Evolutionary conservation across 2,888 invertebrate species (phyloP), one percentile per base, ranked within the genome.

Genomic region (Cataglyphis altisquamis): DNA sequence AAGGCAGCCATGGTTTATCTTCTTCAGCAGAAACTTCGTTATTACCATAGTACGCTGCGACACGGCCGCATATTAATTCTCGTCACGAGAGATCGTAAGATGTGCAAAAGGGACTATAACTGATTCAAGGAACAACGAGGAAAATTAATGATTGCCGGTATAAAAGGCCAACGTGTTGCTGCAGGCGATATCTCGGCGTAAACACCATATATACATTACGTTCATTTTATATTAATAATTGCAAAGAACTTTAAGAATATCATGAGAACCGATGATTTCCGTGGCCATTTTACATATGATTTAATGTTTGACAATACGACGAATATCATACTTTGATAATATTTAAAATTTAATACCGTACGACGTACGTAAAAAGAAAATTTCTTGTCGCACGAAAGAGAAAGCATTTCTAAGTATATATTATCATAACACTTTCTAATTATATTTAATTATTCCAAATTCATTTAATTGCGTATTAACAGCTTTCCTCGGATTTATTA

Each of bases 121-220:
- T 81, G 64, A 81, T 81, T 74, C 81, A 41, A 63, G 81, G 74
- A 73, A 81, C 81, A 81, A 74, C 74, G 74, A 48, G 64, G 81
- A 55, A 74, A 74, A 81, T 81, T 81, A 73, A 81, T 81, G 81
- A 74, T 63, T 52, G 74, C 63, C 29, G 41, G 63, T 74, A 74
- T 81, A 81, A 81, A 81, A 64, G 52, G 74, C 78, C 60, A 78
- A 78, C 78, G 78, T 78, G 78, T 78, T 78, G 78, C 78, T 78
- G 60, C 78, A 60, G 60, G 18, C 72, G 70, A 78, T 78, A 45
- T 78, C 72, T 18, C 60, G 21, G 57, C 29, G 45, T 70, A 70
- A 78, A 70, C 70, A 70, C 32, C 70, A 48, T n/a, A 48, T 1
- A n/a, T 8, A n/a, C 48, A 48, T 70, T 70, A 78, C 57, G 70